These are phyloP conservation scores for Syngnathus acus DNA, from an alignment of 2,797 vertebrate genomes.

Conservation along the genomic window DNA sequence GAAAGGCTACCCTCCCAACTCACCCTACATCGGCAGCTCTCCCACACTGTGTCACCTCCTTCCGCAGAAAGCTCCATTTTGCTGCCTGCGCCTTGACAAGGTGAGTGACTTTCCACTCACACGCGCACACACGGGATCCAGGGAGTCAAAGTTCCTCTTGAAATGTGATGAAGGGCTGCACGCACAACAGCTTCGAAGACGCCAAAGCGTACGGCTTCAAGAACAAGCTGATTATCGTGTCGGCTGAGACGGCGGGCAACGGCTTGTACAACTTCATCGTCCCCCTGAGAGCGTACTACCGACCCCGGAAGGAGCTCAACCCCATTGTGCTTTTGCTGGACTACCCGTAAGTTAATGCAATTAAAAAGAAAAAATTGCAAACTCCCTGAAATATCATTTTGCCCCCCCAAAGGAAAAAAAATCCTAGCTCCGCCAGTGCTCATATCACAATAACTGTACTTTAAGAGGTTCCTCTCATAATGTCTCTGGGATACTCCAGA, in stretches of 20 bases:
- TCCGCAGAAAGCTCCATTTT: slow-evolving; percentile 87
- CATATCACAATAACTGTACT: background rate
- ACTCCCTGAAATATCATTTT: no score
- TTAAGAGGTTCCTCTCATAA: background rate
- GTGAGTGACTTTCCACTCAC: slow-evolving; percentile 42
- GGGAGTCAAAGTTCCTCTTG: background rate
- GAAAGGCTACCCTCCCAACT: slow-evolving; percentile 96
- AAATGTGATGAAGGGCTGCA: slow-evolving; percentile 74
- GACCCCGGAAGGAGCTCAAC: slow-evolving; percentile 94
- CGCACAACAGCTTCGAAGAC: slow-evolving; percentile 90
- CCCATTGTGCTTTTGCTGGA: slow-evolving; percentile 93
- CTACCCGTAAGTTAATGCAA: slow-evolving; percentile 77
- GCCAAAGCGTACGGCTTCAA: slow-evolving; percentile 97
- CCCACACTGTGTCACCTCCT: slow-evolving; percentile 92
- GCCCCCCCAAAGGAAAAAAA: no score
- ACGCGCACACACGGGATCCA: no score
- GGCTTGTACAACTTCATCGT: slow-evolving; percentile 97
- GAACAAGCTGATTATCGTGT: slow-evolving; percentile 97
- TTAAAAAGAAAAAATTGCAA: no score
- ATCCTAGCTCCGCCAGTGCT: no score
- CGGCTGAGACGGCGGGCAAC: slow-evolving; percentile 94
- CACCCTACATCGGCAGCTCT: slow-evolving; percentile 94
- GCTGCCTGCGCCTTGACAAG: slow-evolving; percentile 92
- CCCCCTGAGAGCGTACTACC: slow-evolving; percentile 92
- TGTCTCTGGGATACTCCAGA: background rate